Conservation (phyloP, 2,797 vertebrate species). For the Danio choprae region DNA sequence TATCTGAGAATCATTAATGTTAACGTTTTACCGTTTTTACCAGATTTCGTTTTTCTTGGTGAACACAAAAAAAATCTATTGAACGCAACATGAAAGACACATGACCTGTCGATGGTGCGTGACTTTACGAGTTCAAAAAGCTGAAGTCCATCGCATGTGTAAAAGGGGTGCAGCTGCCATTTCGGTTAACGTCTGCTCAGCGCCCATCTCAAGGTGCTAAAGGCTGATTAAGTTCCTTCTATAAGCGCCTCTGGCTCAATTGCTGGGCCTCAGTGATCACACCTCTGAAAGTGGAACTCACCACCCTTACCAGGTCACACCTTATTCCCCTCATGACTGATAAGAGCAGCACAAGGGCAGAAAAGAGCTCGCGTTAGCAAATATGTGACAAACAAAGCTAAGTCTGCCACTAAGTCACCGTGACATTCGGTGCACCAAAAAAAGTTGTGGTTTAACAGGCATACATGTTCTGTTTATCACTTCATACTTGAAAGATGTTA, state of each 20-base stretch:
- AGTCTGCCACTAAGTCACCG: constrained; percentile 13
- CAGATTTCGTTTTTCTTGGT: too few relatives aligned
- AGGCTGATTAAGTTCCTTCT: constrained; percentile 72
- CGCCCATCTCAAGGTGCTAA: constrained; percentile 70
- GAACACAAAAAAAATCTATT: too few relatives aligned
- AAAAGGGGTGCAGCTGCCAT: constrained; percentile 46
- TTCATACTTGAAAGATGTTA: constrained; percentile 8
- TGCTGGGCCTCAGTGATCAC: constrained; percentile 55
- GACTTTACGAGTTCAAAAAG: neutral
- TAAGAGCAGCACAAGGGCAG: constrained; percentile 60
- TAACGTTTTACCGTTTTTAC: too few relatives aligned
- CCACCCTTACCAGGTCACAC: constrained; percentile 62
- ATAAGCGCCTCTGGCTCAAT: constrained; percentile 54
- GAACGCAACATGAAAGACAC: too few relatives aligned
- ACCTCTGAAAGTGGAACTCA: constrained; percentile 70
- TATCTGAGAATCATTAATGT: too few relatives aligned
- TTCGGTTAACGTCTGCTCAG: constrained; percentile 61
- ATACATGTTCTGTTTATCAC: constrained; percentile 22
- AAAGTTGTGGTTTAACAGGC: constrained; percentile 36
- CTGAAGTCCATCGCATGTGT: constrained; percentile 11
- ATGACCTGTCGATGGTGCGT: too few relatives aligned
- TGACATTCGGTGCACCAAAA: constrained; percentile 26
- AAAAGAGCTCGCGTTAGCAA: constrained; percentile 37
- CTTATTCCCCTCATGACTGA: constrained; percentile 63
- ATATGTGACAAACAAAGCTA: constrained; percentile 25